Base-by-base conservation (phyloP, 2,888 invertebrate genomes). In the Netelia inedita region DNA sequence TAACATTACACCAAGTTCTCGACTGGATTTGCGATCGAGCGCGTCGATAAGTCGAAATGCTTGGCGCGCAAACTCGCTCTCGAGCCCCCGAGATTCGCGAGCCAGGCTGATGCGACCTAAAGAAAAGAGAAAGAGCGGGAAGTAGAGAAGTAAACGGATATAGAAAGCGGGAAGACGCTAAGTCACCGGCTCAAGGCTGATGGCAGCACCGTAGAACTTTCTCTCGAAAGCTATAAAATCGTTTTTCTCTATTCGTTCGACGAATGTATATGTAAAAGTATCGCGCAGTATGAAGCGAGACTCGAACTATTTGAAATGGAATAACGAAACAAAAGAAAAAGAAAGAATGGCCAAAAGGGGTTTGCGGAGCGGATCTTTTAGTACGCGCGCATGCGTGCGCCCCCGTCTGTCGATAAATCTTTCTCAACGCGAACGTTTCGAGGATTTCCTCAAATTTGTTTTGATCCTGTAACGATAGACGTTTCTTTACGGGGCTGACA, bases 361-460 rank as follows among this genome's bases (percentile, higher is more conserved):
- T 28, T 41, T 63, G 53, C 65, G 59, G 43, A 69, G 16, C n/a
- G 78, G 46, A 65, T 55, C 41, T 35, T 14, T 10, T 53, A 6
- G 9, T 46, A 63, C 10, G 59, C 57, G n/a, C 23, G 14, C 21
- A 41, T 50, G 35, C 28, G 16, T 57, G 43, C 23, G 10, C 21
- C 2, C n/a, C 16, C 19, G n/a, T 41, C 61, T 55, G 14, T 79
- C 81, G 69, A 85, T 85, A 85, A 85, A 81, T 85, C 81, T 79
- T 71, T 79, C 69, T 79, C 69, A 53, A 46, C 68, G 21, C 46
- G 23, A 74, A 68, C 75, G 63, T 74, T 72, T 55, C 57, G 41
- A 41, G 78, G 23, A 79, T 79, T 73, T 78, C 74, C 50, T 74
- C 81, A 81, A 79, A 85, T 85, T 80, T 85, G 78, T 85, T 85